Evolutionary conservation across 2,888 invertebrate species (phyloP).

Genomic region (Drosophila falleni): DNA sequence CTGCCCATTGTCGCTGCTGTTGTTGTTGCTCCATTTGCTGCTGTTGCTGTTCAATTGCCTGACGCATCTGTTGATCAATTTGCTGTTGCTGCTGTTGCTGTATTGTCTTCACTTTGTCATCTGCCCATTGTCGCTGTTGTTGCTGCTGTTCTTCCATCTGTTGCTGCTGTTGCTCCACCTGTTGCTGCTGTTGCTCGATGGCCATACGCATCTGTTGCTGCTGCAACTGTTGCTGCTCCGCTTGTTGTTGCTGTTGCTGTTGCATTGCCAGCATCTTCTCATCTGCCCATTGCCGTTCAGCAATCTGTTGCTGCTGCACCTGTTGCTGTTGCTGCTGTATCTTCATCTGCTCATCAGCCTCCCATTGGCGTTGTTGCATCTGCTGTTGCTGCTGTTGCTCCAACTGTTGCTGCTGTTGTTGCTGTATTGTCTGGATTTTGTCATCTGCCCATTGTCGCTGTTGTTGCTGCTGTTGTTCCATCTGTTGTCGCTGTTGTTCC

Average conservation of each 20-base stretch:
- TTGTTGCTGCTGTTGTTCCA: constrained; percentile 18
- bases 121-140: constrained; percentile 29
- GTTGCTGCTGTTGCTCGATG: constrained; percentile 25
- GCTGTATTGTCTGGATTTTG: constrained; percentile 9
- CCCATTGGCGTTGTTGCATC: not conserved
- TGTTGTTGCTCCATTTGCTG: not conserved
- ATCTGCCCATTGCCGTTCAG: constrained; percentile 31
- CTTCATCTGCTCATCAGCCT: constrained; percentile 15
- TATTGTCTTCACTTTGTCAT: constrained; percentile 25
- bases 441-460: constrained; percentile 36
- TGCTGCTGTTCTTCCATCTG: constrained; percentile 21
- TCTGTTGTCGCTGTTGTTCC: constrained; percentile 17
- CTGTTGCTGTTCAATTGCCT: constrained; percentile 10
- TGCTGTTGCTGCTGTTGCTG: constrained; percentile 1
- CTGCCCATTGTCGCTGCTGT: constrained; percentile 29
- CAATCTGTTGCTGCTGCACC: not conserved
- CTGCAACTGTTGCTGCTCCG: constrained; percentile 16
- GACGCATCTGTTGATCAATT: constrained; percentile 6
- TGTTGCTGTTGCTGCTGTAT: constrained; percentile 10
- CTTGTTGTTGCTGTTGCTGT: constrained; percentile 13
- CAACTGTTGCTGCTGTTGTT: constrained; percentile 5
- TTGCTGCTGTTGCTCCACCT: constrained; percentile 19
- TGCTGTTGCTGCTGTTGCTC: constrained; percentile 16
- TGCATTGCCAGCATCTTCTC: constrained; percentile 19
- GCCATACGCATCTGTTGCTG: constrained; percentile 11